phyloP scores from a whole-genome alignment of 2,113 vertebrate genomes.

The Phylloscopus whistleri region DNA sequence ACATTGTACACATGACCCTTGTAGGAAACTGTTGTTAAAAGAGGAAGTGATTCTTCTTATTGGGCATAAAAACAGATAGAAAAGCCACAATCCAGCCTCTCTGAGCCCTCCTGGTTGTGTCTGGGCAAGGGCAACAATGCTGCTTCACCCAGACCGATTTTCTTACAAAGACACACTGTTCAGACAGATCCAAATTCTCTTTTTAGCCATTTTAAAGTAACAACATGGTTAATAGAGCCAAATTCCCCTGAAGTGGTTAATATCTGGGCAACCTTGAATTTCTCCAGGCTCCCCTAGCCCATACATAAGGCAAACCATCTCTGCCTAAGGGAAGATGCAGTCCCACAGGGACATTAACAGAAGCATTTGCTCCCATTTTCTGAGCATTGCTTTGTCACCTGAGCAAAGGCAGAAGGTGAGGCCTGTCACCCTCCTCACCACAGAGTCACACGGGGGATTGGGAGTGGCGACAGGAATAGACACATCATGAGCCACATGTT shows the following conservation, averaged over 20 bases:
- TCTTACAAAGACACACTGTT: neutral
- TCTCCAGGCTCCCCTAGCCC: neutral
- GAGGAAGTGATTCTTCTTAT: neutral
- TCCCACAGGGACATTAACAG: neutral
- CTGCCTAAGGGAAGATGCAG: neutral
- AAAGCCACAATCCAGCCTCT: neutral
- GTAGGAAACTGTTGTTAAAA: neutral
- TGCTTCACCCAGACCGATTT: neutral
- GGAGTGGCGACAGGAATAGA: neutral
- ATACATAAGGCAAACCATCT: neutral
- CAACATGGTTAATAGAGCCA: neutral
- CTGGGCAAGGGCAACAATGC: neutral
- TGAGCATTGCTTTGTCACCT: neutral
- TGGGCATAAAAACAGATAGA: neutral
- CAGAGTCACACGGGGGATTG: rapidly evolving
- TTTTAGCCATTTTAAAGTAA: neutral
- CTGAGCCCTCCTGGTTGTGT: neutral
- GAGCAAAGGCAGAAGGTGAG: neutral
- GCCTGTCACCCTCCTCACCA: neutral
- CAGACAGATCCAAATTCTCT: neutral
- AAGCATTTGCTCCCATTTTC: neutral
- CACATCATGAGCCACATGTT: neutral
- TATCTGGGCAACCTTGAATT: neutral
- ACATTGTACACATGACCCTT: neutral
- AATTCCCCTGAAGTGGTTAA: neutral